Evolutionary conservation across 2,888 invertebrate genomes (phyloP).

Genomic region (Heliothis peltigera): DNA sequence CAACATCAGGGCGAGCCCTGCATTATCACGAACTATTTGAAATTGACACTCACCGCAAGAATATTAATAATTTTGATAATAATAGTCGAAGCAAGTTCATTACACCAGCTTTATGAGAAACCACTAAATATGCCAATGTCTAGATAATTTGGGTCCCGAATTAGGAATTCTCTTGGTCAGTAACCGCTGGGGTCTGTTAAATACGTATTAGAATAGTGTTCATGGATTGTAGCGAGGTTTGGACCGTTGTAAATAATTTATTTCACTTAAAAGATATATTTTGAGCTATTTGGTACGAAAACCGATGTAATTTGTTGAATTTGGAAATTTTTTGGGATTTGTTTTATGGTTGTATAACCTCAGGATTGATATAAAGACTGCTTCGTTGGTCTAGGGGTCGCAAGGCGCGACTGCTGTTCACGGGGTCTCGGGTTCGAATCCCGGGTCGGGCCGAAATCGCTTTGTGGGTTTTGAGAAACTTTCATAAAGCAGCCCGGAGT

Average conservation of each 20-base stretch:
- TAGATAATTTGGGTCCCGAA: conserved; percentile 49
- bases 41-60: conserved; percentile 15
- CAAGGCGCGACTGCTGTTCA: too few relatives aligned
- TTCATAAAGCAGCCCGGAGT: too few relatives aligned
- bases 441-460: too few relatives aligned
- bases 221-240: conserved; percentile 17
- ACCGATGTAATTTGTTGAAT: not conserved
- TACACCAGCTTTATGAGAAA: conserved; percentile 21
- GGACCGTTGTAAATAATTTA: conserved; percentile 38
- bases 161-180: conserved; percentile 57
- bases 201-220: conserved; percentile 39
- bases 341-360: not conserved
- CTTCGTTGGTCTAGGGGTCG: too few relatives aligned
- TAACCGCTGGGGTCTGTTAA: conserved; percentile 44
- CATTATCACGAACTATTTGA: conserved; percentile 7
- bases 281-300: not conserved
- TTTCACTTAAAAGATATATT: conserved; percentile 18
- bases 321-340: not conserved
- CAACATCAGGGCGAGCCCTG: not conserved
- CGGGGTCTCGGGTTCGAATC: too few relatives aligned
- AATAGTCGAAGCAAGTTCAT: conserved; percentile 29
- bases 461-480: too few relatives aligned
- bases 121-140: conserved; percentile 54
- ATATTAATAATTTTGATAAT: conserved; percentile 41
- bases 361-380: not conserved